Base-by-base conservation (phyloP, 1,140 invertebrate species). In the Philotrypesis tridentata region DNA sequence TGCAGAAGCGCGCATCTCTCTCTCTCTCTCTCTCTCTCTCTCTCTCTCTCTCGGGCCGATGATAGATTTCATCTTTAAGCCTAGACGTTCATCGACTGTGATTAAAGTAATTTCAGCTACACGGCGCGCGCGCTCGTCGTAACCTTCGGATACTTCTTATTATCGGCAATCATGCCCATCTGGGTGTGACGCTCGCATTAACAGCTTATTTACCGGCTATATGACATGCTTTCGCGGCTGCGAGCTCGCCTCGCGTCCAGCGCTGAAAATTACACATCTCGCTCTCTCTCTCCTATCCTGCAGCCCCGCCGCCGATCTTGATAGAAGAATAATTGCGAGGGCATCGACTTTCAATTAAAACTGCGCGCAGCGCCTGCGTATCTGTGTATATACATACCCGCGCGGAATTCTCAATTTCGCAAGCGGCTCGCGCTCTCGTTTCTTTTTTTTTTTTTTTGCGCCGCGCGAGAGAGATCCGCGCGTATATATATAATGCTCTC, bases 131-230 rank as follows among this genome's bases (percentile, higher is more conserved):
- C n/a, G n/a, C n/a, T n/a, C n/a, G n/a, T 6, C 17, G n/a, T 37
- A 40, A 43, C 14, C 37, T 40, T 23, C 70, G 23, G 70, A 71
- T 23, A 71, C 37, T 40, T 43, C 31, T 71, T 71, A 71, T 71
- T 43, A 43, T 71, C 37, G 68, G 33, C 68, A 40, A 71, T 71
- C 74, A 72, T 81, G 80, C 72, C 55, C 77, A 78, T 61, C 77
- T 79, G 80, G 82, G 82, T 85, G 80, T 81, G 85, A 77, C 83
- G 80, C 73, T 85, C 80, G 74, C 84, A 84, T 86, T 84, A 86
- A 84, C 82, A 85, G 72, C 82, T 85, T 84, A 83, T 86, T 84
- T 83, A 85, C 84, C 72, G 48, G 25, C 27, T 40, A 63, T 84
- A 83, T 79, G 80, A 83, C 80, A 74, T 81, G 29, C 12, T 14